phyloP scores from a whole-genome alignment of 64 coral and sea anemone genomes.

The Montipora cactus region DNA sequence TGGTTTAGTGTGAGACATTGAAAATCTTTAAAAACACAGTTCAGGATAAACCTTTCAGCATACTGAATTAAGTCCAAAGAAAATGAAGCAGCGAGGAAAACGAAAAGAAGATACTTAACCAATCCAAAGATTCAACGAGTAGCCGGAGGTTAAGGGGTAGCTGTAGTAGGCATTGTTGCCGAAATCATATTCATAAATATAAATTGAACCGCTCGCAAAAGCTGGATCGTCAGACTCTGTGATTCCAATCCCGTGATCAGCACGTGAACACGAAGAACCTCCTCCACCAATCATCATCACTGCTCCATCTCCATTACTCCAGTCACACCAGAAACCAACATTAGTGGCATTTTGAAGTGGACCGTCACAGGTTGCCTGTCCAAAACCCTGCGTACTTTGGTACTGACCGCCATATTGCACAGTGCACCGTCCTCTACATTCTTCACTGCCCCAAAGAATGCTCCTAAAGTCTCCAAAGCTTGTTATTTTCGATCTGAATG shows the following conservation, averaged over 20 bases:
- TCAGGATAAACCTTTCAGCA: too few relatives aligned
- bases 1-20: too few relatives aligned
- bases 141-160: background rate
- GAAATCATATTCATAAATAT: background rate
- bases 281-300: constrained; percentile 53
- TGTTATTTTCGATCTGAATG: constrained; percentile 43
- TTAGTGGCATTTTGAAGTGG: background rate
- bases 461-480: constrained; percentile 22
- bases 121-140: constrained; percentile 44
- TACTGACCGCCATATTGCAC: constrained; percentile 47
- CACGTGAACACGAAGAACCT: constrained; percentile 14
- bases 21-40: too few relatives aligned
- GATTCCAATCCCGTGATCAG: constrained; percentile 42
- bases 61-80: too few relatives aligned
- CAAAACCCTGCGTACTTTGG: constrained; percentile 1
- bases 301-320: background rate
- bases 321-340: constrained; percentile 46
- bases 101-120: background rate
- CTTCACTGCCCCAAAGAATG: constrained; percentile 27
- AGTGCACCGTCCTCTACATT: constrained; percentile 14
- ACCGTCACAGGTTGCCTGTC: background rate
- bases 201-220: background rate
- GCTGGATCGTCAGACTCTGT: background rate
- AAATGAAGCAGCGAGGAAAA: too few relatives aligned
- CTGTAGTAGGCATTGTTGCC: background rate